phyloP scores from a whole-genome alignment of 1,140 invertebrate genomes.

The Riptortus pedestris region DNA sequence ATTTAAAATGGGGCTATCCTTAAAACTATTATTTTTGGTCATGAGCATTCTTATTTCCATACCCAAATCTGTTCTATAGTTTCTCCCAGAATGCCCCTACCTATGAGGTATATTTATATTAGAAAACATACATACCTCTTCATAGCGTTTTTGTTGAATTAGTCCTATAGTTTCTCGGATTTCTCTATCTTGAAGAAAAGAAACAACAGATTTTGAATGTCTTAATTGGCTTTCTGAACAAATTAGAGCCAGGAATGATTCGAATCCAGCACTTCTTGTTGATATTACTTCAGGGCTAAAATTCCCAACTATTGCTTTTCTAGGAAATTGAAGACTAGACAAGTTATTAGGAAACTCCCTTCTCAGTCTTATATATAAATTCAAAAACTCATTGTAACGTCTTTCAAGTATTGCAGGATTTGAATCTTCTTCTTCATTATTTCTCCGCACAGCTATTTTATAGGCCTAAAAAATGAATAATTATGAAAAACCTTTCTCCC shows the following conservation, averaged over 20 bases:
- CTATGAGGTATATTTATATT: too few relatives aligned
- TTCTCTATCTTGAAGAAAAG: constrained; percentile 59
- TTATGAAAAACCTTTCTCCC: not conserved
- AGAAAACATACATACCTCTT: constrained; percentile 38
- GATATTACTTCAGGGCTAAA: constrained; percentile 61
- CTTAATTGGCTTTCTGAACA: constrained; percentile 46
- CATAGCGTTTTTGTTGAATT: constrained; percentile 49
- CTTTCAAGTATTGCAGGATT: constrained; percentile 54
- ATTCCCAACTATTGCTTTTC: constrained; percentile 62
- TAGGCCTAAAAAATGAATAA: constrained; percentile 36
- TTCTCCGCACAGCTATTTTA: constrained; percentile 46
- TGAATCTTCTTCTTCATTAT: constrained; percentile 41
- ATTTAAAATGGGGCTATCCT: too few relatives aligned
- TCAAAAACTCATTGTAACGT: constrained; percentile 65
- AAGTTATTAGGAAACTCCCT: constrained; percentile 49
- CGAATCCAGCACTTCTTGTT: constrained; percentile 57
- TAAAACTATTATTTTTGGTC: too few relatives aligned
- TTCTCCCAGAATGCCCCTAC: too few relatives aligned
- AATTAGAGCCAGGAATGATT: constrained; percentile 51
- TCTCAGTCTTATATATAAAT: constrained; percentile 51
- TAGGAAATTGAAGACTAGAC: constrained; percentile 52
- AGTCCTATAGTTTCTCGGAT: constrained; percentile 48
- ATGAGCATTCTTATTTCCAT: too few relatives aligned
- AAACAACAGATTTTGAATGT: constrained; percentile 47
- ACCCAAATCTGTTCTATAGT: too few relatives aligned